A percentile compares a stretch with the other conserved stretches of the same genome.
Conservation (phyloP, 2,888 invertebrate species). For the Octonoba sinensis region DNA sequence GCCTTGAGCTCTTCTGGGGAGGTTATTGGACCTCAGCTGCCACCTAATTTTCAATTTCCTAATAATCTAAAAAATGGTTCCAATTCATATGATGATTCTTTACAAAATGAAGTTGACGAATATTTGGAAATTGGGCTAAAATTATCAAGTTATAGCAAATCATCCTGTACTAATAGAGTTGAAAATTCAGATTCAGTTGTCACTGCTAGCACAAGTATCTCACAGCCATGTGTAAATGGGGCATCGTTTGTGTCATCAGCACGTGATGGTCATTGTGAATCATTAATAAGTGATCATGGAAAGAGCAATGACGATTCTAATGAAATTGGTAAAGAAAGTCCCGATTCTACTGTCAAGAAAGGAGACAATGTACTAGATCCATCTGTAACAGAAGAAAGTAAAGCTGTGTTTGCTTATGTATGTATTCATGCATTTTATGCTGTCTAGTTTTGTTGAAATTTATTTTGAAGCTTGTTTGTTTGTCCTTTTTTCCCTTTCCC, state of each 20-base stretch:
- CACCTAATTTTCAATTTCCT: conserved; percentile 22
- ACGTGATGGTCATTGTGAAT: neutral
- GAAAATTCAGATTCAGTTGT: conserved; percentile 1
- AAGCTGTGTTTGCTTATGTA: neutral
- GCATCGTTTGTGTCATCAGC: neutral
- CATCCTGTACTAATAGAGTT: neutral
- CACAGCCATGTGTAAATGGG: conserved; percentile 8
- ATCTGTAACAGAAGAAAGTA: neutral
- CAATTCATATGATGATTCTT: neutral
- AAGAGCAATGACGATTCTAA: conserved; percentile 6
- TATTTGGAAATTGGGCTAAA: conserved; percentile 17
- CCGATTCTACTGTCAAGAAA: conserved; percentile 57
- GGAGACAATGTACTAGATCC: neutral
- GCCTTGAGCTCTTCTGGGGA: neutral
- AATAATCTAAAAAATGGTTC: neutral
- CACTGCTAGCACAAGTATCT: neutral
- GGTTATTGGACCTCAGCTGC: conserved; percentile 51
- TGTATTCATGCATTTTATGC: neutral
- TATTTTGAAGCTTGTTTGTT: neutral
- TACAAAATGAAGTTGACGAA: conserved; percentile 6
- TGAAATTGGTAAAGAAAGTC: conserved; percentile 23
- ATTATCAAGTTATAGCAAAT: neutral
- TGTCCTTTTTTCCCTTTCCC: neutral
- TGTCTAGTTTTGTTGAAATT: neutral
- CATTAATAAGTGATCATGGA: neutral